Evolutionary conservation across 2,113 vertebrate genomes (phyloP).

Genomic region (Cyprinus carpio): DNA sequence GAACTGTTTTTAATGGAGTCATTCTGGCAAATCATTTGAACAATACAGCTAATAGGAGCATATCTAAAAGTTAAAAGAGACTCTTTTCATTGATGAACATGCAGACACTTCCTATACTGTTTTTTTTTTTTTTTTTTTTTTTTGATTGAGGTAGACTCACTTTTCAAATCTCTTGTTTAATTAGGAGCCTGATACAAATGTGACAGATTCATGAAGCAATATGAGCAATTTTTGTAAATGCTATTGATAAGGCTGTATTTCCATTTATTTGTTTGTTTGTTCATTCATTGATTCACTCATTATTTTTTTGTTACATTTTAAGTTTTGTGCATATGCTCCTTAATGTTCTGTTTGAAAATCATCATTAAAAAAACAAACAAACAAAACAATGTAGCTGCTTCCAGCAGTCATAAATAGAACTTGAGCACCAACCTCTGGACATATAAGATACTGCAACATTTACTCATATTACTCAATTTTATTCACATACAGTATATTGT

Average conservation of each 20-base stretch:
- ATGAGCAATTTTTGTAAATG: not conserved
- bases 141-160: not conserved
- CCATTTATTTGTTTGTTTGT: not conserved
- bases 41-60: not conserved
- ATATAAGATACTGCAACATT: not conserved
- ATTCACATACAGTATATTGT: not conserved
- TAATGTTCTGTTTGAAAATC: not conserved
- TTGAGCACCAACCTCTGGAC: constrained; percentile 1
- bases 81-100: not conserved
- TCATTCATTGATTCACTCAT: not conserved
- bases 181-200: not conserved
- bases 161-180: not conserved
- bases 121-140: not conserved
- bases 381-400: not conserved
- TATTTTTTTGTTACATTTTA: not conserved
- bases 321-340: not conserved
- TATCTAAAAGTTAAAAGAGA: not conserved
- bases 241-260: not conserved
- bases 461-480: not conserved
- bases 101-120: not conserved
- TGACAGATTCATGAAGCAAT: not conserved
- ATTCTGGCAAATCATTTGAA: not conserved
- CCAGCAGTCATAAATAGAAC: not conserved
- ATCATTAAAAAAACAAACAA: too few species aligned
- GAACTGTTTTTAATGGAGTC: not conserved